Evolutionary conservation across 2,888 invertebrate species (phyloP).

Genomic region (Volucella inanis): DNA sequence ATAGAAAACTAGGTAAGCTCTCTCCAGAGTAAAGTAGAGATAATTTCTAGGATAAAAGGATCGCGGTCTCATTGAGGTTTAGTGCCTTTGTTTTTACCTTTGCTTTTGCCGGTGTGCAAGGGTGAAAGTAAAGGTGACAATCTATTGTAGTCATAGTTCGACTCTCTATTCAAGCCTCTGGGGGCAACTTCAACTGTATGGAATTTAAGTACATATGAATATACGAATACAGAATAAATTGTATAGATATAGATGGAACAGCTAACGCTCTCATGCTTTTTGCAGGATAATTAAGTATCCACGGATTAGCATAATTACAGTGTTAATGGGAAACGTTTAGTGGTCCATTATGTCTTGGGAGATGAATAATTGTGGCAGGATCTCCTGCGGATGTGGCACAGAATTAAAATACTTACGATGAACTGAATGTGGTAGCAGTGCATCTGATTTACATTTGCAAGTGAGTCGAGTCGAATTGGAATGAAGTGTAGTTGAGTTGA

Average conservation of each 20-base stretch:
- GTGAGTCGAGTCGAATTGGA: too few relatives aligned
- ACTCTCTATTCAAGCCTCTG: slow-evolving; percentile 23
- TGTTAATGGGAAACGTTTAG: slow-evolving; percentile 74
- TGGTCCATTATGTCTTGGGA: slow-evolving; percentile 71
- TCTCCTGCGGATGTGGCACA: slow-evolving; percentile 49
- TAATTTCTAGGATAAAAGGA: slow-evolving; percentile 28
- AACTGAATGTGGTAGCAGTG: too few relatives aligned
- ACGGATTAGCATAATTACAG: slow-evolving; percentile 72
- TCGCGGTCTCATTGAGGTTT: slow-evolving; percentile 21
- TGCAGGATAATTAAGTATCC: slow-evolving; percentile 68
- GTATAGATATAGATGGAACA: too few relatives aligned
- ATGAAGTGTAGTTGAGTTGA: too few relatives aligned
- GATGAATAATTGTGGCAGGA: slow-evolving; percentile 66
- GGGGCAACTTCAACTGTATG: slow-evolving; percentile 22
- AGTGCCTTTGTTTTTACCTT: background rate
- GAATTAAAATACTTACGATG: slow-evolving; percentile 47
- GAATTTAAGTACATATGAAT: slow-evolving; percentile 46
- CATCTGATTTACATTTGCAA: too few relatives aligned
- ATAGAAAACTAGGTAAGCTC: slow-evolving; percentile 21
- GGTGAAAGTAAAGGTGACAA: slow-evolving; percentile 31
- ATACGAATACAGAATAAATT: slow-evolving; percentile 6
- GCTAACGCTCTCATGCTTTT: slow-evolving; percentile 39
- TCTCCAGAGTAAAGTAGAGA: slow-evolving; percentile 19
- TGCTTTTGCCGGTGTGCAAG: too few relatives aligned
- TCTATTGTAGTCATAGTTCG: slow-evolving; percentile 53